Base-by-base conservation (phyloP, 1,140 invertebrate genomes). In the Brachionus paranguensis region DNA sequence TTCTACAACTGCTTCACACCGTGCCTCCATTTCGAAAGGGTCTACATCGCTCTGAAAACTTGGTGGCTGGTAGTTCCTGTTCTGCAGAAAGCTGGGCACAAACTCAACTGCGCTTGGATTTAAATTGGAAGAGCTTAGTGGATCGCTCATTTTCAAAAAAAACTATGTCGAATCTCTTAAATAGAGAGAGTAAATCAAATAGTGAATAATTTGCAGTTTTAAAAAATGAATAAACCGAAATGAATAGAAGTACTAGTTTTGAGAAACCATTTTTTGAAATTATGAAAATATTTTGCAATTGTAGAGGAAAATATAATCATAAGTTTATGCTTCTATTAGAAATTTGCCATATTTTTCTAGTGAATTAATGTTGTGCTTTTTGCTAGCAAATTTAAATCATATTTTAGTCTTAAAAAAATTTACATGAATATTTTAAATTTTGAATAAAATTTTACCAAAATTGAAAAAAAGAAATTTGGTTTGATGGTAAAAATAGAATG, bases 1-100 rank as follows among this genome's bases (percentile, higher is more conserved):
- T 53, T 76, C 72, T n/a, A 76, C 72, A 10, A 76, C 72, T 50
- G 72, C 72, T 76, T 76, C 72, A 50, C 72, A 76, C 3, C 72
- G 17, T 29, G 72, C 72, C 43, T 76, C 72, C 72, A 76, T 76
- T 50, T 76, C 72, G n/a, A 50, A 76, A 3, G 72, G 72, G 12
- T 76, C 72, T n/a, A 76, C 27, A 76, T 76, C 72, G 17, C 43
- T 50, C 17, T 76, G 41, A 11, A 24, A 17, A 74, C 41, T 43
- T 7, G 70, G 12, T 24, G 33, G 70, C n/a, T 74, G 41, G 41
- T 10, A 45, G 37, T 74, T 76, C 11, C 12, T 76, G 10, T 50
- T 50, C 33, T 20, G 20, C 45, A 64, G 8, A 68, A 81, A 81
- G 20, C 78, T 81, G 12, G 78, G 78, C 1, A 81, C 53, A 60